Percentiles rank a stretch among this genome's conserved stretches.
phyloP scores from a whole-genome alignment of 2,888 invertebrate species.

The Pollenia labialis region DNA sequence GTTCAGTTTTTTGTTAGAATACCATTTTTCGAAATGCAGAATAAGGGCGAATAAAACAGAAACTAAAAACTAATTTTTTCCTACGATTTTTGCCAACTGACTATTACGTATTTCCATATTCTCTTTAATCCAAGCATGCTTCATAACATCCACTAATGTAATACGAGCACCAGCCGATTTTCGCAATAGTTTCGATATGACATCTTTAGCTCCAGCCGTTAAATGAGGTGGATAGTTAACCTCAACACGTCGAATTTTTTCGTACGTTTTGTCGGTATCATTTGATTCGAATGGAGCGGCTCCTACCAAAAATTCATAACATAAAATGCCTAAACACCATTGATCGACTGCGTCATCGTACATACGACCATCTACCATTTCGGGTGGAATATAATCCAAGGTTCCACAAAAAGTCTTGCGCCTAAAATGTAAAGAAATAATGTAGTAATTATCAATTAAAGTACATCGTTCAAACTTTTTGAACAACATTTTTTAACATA shows the following conservation, averaged over 20 bases:
- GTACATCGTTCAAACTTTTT: neutral
- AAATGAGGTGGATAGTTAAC: conserved; percentile 88
- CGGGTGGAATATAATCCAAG: conserved; percentile 97
- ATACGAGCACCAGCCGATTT: conserved; percentile 87
- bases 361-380: conserved; percentile 94
- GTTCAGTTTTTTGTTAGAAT: too few relatives aligned
- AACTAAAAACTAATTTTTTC: neutral
- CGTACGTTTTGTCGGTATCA: conserved; percentile 89
- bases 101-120: conserved; percentile 80
- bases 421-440: conserved; percentile 83
- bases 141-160: conserved; percentile 88
- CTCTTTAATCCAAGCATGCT: conserved; percentile 86
- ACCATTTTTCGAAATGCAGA: neutral
- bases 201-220: conserved; percentile 88
- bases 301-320: conserved; percentile 97
- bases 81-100: conserved; percentile 72
- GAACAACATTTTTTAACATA: too few relatives aligned
- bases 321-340: conserved; percentile 96
- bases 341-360: conserved; percentile 95
- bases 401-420: conserved; percentile 97
- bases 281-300: conserved; percentile 96
- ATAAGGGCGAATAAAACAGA: neutral
- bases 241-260: conserved; percentile 87
- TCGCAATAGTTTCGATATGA: conserved; percentile 90
- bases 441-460: conserved; percentile 3